Evolutionary conservation across 2,888 invertebrate genomes (phyloP), one percentile per base, ranked within the genome.

Genomic region (Rhingia rostrata): DNA sequence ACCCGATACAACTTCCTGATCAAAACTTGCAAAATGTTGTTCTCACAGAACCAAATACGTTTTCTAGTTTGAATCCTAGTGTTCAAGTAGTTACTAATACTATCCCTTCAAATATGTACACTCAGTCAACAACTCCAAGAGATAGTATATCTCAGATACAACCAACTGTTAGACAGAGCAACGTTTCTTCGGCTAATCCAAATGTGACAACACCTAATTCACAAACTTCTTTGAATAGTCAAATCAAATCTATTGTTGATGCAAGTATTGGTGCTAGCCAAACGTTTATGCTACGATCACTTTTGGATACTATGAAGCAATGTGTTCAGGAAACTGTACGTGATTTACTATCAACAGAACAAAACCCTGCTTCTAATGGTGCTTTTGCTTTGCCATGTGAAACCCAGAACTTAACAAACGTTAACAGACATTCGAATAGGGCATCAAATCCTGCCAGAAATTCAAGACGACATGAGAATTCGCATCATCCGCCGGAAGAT

Each of bases 201-300:
- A 22, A 22, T 22, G 22, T 22, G 22, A 22, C 22, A 22, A 22
- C 22, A 22, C n/a, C 53, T 4, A 51, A 30, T 32, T 12, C 9
- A 54, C 33, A 54, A 54, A 35, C 14, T 4, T n/a, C 32, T 10
- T 9, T 51, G 7, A 45, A 9, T 32, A n/a, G n/a, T 7, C 32
- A 56, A n/a, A 22, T 69, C 6, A 54, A 54, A 56, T 4, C 41
- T 5, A 45, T 69, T 56, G 32, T 56, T 9, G 12, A 43, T 47
- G 41, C 32, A 6, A 41, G 56, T 33, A 30, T 56, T 6, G 32
- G 56, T 6, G 30, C 45, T 33, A 56, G 41, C 9, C 56, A 54
- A n/a, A 6, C 56, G 12, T n/a, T 33, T 45, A 56, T 54, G 51
- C 32, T 51, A 7, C 51, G 51, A 7, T 51, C 51, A 30, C 51